Evolutionary conservation across 2,888 invertebrate species (phyloP), one percentile per base, ranked within the genome.

Genomic region (Ophioninae sp.): DNA sequence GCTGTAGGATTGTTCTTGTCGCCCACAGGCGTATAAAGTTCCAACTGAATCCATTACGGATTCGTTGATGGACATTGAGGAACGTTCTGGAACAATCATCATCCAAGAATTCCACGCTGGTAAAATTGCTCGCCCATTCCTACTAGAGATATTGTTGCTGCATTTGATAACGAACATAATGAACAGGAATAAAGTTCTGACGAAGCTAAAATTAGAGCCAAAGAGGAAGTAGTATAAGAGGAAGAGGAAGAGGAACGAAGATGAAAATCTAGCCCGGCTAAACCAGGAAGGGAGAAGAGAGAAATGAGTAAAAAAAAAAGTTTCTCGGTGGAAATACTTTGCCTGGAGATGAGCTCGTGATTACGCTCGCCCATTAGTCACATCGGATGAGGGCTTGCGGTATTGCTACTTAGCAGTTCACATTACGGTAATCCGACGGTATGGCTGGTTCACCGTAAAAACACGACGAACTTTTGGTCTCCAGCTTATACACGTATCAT

Each of bases 331-430:
- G 71, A 71, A 65, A 76, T 61, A 59, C 65, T 71, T 51, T 39
- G 56, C 76, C 58, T 51, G n/a, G 41, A 23, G 75, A 68, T 51
- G 23, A 69, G 37, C 64, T 69, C 39, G 56, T 69, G 68, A 81
- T 75, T 81, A 59, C 71, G 20, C 65, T 71, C 20, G 10, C 58
- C 76, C 81, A 81, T 81, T 81, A 76, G 76, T 71, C 71, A 51
- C 76, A 81, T 81, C 65, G 69, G 56, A 22, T 44, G 44, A 44
- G 58, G n/a, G 13, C 63, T n/a, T 51, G 67, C n/a, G 20, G 51
- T 63, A 68, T 73, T 56, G 23, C 39, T 68, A 23, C 22, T 61
- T 39, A 71, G 56, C 71, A 51, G 63, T 79, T 72, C 39, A 65
- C 72, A 64, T 58, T 72, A 56, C 56, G 51, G 67, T 61, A 59